These are phyloP conservation scores for Mesocricetus auratus DNA, from an alignment of 2,113 vertebrate genomes.

Conservation along the genomic window DNA sequence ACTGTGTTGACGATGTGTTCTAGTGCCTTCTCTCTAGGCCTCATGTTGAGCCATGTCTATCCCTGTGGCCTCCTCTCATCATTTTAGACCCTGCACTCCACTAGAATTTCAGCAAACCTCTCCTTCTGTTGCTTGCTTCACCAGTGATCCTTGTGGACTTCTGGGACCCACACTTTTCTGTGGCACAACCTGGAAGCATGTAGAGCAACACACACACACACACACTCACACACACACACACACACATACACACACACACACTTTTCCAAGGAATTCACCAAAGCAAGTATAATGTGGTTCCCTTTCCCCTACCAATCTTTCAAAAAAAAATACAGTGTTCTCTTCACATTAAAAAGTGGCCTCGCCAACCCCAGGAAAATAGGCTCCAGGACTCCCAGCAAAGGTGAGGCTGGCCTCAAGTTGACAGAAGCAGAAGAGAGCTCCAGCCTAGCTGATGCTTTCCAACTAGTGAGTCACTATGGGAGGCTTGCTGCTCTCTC, in stretches of 20 bases:
- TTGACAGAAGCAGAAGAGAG: not conserved
- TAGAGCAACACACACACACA: not conserved
- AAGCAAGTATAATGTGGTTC: not conserved
- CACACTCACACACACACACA: rapidly evolving
- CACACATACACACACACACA: too few relatives aligned
- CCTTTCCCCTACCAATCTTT: not conserved
- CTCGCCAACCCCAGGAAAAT: not conserved
- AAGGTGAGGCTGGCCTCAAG: not conserved
- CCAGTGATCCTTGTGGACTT: not conserved
- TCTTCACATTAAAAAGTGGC: not conserved
- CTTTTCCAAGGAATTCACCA: not conserved
- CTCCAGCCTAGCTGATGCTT: not conserved
- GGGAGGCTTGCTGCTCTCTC: not conserved
- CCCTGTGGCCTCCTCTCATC: not conserved
- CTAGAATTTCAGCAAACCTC: too few relatives aligned
- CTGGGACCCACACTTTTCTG: not conserved
- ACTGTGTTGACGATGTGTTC: too few relatives aligned
- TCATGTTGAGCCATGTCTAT: not conserved
- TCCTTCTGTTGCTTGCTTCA: too few relatives aligned
- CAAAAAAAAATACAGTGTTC: not conserved
- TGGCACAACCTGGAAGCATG: not conserved
- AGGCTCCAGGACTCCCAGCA: not conserved
- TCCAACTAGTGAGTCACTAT: not conserved
- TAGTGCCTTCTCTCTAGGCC: not conserved
- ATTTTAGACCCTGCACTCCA: not conserved